phyloP scores from a whole-genome alignment of 2,113 vertebrate genomes.

The Chamaea fasciata region DNA sequence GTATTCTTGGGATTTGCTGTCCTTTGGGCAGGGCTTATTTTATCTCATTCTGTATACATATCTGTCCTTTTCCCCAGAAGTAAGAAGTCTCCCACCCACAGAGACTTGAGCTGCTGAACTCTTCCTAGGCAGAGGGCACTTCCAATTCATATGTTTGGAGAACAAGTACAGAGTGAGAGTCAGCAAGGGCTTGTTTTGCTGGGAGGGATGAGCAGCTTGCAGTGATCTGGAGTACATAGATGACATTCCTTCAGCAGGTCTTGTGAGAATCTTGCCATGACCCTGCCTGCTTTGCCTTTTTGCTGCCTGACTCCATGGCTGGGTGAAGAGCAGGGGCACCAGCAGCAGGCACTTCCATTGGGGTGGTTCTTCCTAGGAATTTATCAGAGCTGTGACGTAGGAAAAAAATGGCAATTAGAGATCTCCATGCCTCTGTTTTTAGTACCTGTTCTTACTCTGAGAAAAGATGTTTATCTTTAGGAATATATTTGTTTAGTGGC shows the following conservation, averaged over 20 bases:
- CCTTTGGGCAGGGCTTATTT: not conserved
- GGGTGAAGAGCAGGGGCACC: not conserved
- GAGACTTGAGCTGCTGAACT: not conserved
- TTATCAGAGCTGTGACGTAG: not conserved
- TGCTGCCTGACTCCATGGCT: not conserved
- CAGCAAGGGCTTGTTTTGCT: not conserved
- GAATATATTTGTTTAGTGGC: not conserved
- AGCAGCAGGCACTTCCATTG: not conserved
- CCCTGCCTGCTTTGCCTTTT: not conserved
- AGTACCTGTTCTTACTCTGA: not conserved
- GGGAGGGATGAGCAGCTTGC: not conserved
- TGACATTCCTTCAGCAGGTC: not conserved
- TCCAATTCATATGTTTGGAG: not conserved
- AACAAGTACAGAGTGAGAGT: not conserved
- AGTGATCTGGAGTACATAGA: not conserved
- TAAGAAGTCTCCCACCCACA: not conserved
- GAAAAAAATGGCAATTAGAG: not conserved
- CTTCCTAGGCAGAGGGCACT: not conserved
- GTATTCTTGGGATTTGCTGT: not conserved
- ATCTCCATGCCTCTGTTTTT: not conserved
- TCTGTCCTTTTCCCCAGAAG: not conserved
- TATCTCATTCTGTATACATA: not conserved
- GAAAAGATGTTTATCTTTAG: not conserved
- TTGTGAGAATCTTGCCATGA: rapidly evolving
- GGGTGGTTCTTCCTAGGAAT: not conserved